A percentile compares a stretch with the other conserved stretches of the same genome.
phyloP scores from a whole-genome alignment of 2,113 vertebrate genomes.

The Amblyopsis rosae region DNA sequence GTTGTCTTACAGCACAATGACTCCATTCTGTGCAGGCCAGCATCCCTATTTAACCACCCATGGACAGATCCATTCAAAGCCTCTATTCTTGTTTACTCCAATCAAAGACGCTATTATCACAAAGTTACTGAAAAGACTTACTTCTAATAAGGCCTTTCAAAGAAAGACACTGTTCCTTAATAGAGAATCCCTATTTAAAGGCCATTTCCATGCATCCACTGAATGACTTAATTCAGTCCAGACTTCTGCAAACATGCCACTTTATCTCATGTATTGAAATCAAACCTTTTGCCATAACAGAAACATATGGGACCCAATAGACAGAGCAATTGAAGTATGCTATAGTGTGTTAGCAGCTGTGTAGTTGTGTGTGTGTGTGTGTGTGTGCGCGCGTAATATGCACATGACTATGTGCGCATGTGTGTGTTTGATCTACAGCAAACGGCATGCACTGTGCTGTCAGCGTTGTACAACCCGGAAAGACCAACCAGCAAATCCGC shows the following conservation, averaged over 20 bases:
- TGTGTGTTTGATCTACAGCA: conserved; percentile 15
- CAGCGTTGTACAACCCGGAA: too few relatives aligned
- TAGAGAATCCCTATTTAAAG: conserved; percentile 52
- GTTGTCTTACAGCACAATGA: conserved; percentile 61
- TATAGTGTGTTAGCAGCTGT: background rate
- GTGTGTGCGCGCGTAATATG: background rate
- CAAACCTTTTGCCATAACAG: background rate
- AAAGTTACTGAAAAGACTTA: conserved; percentile 57
- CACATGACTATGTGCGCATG: conserved; percentile 11
- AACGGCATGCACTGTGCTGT: conserved; percentile 3
- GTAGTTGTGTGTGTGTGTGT: background rate
- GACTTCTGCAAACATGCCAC: conserved; percentile 13
- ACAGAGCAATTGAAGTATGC: background rate
- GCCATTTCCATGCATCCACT: conserved; percentile 27
- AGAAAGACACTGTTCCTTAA: conserved; percentile 56
- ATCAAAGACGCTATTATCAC: conserved; percentile 66
- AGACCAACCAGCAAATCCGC: too few relatives aligned
- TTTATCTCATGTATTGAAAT: conserved; percentile 9
- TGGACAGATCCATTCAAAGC: conserved; percentile 55
- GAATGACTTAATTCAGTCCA: conserved; percentile 34
- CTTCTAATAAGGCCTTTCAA: conserved; percentile 53
- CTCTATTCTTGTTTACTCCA: conserved; percentile 53
- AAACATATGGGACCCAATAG: conserved; percentile 3
- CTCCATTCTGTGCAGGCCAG: conserved; percentile 60
- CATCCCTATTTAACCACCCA: conserved; percentile 61